Evolutionary conservation across 2,888 invertebrate genomes (phyloP), one percentile per base, ranked within the genome.

Genomic region (Caenorhabditis sulstoni): DNA sequence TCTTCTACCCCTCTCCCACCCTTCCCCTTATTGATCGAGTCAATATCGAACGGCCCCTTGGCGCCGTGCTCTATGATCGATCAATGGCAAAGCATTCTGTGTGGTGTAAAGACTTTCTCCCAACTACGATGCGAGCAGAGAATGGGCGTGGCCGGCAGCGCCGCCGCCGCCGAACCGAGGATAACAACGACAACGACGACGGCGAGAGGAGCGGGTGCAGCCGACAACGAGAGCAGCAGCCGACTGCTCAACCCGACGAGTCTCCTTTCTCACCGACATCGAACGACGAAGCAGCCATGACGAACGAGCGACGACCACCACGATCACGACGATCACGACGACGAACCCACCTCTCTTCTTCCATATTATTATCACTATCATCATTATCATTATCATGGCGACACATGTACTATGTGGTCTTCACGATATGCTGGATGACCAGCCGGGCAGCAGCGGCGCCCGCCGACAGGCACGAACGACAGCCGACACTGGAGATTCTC

Each of bases 281-380:
- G 75, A 75, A 66, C 75, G 75, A 75, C 75, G 67, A 75, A 59
- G 73, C 58, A 50, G 73, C 62, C 62, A 62, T 65, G 65, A 62
- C 65, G 77, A 70, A 65, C 70, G 65, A 65, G 52, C 65, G 64
- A 77, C 57, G 47, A 52, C 23, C 52, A 22, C 29, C 58, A 68
- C 68, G 68, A 70, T 53, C 58, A 62, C 64, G 62, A 70, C 77
- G 77, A 76, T 62, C 53, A 44, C 50, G 52, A 76, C 62, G 76
- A 76, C 62, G 76, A 76, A 52, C 50, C 12, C 47, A 3, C 52
- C 18, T 41, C 64, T n/a, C 52, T 35, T 45, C 45, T 35, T 29
- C 16, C 45, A 37, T 47, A 74, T 52, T 41, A 55, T 22, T 55
- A 47, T 74, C 58, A 50, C 59, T 37, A 50, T 59, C 39, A 61